Percentiles rank a stretch among this genome's conserved stretches.
Evolutionary conservation across 2,888 invertebrate species (phyloP).

Genomic region (Netelia inedita): DNA sequence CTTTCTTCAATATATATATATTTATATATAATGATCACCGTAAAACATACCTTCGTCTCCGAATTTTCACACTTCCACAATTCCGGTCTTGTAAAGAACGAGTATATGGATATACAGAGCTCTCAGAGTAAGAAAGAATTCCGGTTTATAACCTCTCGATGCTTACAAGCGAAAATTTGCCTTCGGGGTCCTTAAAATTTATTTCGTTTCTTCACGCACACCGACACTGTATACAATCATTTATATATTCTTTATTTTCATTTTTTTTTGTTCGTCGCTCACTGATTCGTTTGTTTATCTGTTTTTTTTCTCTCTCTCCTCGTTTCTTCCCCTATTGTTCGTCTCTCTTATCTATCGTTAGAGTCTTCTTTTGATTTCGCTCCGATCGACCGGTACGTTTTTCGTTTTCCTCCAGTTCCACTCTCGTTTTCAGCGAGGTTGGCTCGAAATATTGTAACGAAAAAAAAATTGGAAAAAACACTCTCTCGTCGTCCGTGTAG

Average conservation of each 20-base stretch:
- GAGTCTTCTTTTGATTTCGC: slow-evolving; percentile 78
- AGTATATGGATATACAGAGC: background rate
- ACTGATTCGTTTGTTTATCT: slow-evolving; percentile 69
- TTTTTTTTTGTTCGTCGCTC: slow-evolving; percentile 77
- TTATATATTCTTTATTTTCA: slow-evolving; percentile 68
- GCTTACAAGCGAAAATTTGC: background rate
- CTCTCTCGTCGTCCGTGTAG: background rate
- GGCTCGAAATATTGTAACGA: background rate
- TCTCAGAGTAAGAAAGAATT: background rate
- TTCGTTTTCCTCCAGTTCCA: slow-evolving; percentile 1
- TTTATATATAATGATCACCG: slow-evolving; percentile 13
- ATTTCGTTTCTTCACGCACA: slow-evolving; percentile 66
- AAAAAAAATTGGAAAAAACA: background rate
- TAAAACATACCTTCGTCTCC: background rate
- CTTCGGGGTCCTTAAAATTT: slow-evolving; percentile 55
- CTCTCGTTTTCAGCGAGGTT: slow-evolving; percentile 30
- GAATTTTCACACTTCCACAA: slow-evolving; percentile 47
- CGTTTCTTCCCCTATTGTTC: slow-evolving; percentile 53
- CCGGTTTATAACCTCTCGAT: background rate
- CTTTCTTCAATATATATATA: background rate
- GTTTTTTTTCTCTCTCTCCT: slow-evolving; percentile 50
- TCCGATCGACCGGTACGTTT: slow-evolving; percentile 61
- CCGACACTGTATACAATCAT: slow-evolving; percentile 67
- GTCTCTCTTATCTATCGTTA: slow-evolving; percentile 63
- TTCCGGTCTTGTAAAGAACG: slow-evolving; percentile 8